Evolutionary conservation across 2,113 vertebrate genomes (phyloP), one percentile per base, ranked within the genome.

Genomic region (Planiliza haematocheilus): DNA sequence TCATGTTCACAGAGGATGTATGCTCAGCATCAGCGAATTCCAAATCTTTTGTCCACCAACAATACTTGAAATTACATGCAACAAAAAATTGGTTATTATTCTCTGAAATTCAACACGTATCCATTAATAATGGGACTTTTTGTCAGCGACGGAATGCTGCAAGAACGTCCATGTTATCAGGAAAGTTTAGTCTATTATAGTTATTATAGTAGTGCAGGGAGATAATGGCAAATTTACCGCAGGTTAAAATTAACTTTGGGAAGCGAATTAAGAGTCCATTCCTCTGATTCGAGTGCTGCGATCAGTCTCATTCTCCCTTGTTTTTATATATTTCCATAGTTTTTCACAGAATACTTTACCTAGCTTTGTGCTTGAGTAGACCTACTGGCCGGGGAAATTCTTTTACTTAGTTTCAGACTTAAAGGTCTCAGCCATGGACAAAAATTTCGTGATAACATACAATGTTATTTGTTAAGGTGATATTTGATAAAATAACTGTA

Each of bases 401-500:
- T 42, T 66, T 24, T 6, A 39, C 48, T 64, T 16, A 12, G 18
- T 11, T 10, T 30, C n/a, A 70, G 0, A 63, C 18, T 39, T 56
- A 52, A 7, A 39, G 38, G 13, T 55, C 4, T 65, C 24, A 74
- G 52, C 78, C 36, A 58, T 5, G 5, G 24, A 30, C 24, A 30
- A 30, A 30, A 30, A 55, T 9, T 1, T 17, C 18, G 30, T 45
- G 42, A 45, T 43, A 62, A 71, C 2, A 56, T 72, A 12, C 30
- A 59, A 20, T 24, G 8, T 30, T 30, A 30, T 30, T 30, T 30
- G 60, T 49, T 41, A 8, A 10, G 7, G 38, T 48, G 46, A 39
- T 48, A 48, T 24, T 4, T 30, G 34, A 50, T 51, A 55, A 66
- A 70, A 36, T 8, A 30, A 30, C 37, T 7, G 39, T 46, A 18